phyloP scores from a whole-genome alignment of 2,797 vertebrate genomes.

The Pseudotriccus pelzelni region DNA sequence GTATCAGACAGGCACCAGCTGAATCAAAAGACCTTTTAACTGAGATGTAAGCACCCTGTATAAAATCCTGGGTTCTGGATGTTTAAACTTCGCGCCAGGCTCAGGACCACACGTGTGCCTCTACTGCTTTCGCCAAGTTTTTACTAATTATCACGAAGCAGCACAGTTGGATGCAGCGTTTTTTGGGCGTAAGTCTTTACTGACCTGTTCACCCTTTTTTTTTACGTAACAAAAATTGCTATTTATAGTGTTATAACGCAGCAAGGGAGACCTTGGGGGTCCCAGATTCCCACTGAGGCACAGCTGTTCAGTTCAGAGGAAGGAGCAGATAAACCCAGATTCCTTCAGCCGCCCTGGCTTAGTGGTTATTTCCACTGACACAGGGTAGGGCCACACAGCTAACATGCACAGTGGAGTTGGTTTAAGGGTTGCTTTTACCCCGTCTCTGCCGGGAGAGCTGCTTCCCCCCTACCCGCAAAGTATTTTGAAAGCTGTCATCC shows the following conservation, averaged over 20 bases:
- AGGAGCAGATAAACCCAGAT: not conserved
- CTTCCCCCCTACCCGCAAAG: not conserved
- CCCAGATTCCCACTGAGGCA: not conserved
- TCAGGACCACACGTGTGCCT: not conserved
- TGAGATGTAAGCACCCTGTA: not conserved
- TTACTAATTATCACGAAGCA: not conserved
- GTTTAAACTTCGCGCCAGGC: not conserved
- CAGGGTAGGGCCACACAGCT: not conserved
- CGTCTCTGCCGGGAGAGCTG: not conserved
- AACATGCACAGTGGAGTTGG: not conserved
- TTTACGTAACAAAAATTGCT: not conserved
- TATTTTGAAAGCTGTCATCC: not conserved
- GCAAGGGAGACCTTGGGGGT: not conserved
- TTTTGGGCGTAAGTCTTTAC: not conserved
- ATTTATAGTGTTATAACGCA: not conserved
- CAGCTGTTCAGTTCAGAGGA: not conserved
- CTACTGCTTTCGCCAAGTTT: not conserved
- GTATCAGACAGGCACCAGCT: not conserved
- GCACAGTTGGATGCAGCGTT: not conserved
- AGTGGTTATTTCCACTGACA: not conserved
- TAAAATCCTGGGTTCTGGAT: not conserved
- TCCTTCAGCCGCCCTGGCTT: not conserved
- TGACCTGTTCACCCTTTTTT: not conserved
- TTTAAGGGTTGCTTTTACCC: not conserved
- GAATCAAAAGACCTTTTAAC: not conserved